Evolutionary conservation across 2,113 vertebrate species (phyloP).

Genomic region (Nothoprocta pentlandii): DNA sequence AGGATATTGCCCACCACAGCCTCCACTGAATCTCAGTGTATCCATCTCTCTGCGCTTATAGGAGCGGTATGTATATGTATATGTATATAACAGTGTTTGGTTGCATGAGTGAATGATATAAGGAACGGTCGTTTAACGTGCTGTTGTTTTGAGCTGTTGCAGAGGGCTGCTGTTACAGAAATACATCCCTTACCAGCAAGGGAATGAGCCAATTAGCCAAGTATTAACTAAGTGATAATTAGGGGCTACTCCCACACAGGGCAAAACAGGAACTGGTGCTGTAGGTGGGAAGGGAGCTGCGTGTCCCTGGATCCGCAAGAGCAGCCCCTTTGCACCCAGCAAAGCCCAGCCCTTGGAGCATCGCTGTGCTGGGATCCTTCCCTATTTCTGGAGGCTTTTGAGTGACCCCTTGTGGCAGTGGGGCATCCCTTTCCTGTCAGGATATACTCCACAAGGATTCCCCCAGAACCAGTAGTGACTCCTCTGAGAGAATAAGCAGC

Average conservation of each 20-base stretch:
- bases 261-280: not conserved
- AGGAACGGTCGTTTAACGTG: not conserved
- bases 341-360: not conserved
- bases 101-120: not conserved
- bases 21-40: not conserved
- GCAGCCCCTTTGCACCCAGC: not conserved
- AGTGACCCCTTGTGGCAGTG: slow-evolving; percentile 37
- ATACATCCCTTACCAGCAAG: slow-evolving; percentile 15
- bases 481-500: not conserved
- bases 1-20: not conserved
- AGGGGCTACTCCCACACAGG: not conserved
- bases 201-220: not conserved
- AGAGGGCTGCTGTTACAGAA: slow-evolving; percentile 63
- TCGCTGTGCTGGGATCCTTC: not conserved
- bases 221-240: not conserved
- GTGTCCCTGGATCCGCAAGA: not conserved
- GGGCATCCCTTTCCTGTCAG: not conserved
- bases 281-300: not conserved
- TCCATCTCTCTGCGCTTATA: not conserved
- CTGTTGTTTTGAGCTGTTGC: slow-evolving; percentile 25
- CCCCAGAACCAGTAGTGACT: not conserved
- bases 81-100: not conserved
- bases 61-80: not conserved
- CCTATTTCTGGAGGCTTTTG: not conserved
- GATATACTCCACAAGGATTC: not conserved